Evolutionary conservation across 1,140 invertebrate genomes (phyloP).

Genomic region (Lineus longissimus): DNA sequence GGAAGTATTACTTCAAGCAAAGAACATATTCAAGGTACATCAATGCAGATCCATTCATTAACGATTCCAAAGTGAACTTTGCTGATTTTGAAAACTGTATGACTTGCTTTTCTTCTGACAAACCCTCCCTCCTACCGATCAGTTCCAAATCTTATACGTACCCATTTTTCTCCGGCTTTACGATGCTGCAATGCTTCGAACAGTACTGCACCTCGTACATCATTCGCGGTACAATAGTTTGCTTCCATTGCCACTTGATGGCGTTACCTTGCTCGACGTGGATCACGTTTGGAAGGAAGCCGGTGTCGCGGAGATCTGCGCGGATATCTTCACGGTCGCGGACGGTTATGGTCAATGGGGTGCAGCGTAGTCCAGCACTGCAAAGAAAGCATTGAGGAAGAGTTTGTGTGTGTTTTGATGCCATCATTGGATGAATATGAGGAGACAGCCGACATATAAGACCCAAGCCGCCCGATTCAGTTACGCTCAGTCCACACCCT

Average conservation of each 20-base stretch:
- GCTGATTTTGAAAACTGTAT: too few relatives aligned
- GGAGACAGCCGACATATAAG: too few relatives aligned
- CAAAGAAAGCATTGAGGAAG: background rate
- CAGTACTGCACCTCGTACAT: constrained; percentile 43
- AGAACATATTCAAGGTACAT: too few relatives aligned
- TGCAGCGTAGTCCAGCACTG: constrained; percentile 42
- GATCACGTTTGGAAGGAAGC: constrained; percentile 43
- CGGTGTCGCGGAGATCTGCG: constrained; percentile 42
- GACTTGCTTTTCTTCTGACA: too few relatives aligned
- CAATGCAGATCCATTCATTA: too few relatives aligned
- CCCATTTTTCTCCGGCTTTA: constrained; percentile 13
- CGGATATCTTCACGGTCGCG: constrained; percentile 32
- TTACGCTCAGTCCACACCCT: too few relatives aligned
- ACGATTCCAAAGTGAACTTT: too few relatives aligned
- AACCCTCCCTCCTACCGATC: too few relatives aligned
- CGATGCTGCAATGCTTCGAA: constrained; percentile 12
- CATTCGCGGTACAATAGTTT: constrained; percentile 37
- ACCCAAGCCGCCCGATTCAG: too few relatives aligned
- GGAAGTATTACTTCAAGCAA: too few relatives aligned
- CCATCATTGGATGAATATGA: background rate
- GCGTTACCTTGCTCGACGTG: constrained; percentile 45
- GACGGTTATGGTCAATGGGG: constrained; percentile 39
- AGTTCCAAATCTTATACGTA: constrained; percentile 14
- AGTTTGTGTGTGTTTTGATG: background rate
- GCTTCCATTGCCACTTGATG: constrained; percentile 48